These are phyloP conservation scores for Branchinecta lynchi DNA, from an alignment of 1,140 invertebrate species.

Conservation along the genomic window DNA sequence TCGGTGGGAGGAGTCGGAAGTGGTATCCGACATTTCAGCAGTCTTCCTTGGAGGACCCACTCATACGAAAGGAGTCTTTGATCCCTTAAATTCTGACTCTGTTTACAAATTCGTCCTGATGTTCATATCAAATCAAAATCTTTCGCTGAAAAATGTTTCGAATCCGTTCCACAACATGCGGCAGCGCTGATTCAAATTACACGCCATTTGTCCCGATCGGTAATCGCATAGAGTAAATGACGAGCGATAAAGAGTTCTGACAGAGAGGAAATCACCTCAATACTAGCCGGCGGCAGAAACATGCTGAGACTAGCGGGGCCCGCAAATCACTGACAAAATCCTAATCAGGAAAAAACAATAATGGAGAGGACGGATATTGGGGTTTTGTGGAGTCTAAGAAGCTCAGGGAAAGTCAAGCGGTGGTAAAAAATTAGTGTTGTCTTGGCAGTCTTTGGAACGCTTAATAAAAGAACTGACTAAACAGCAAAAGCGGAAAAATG, in stretches of 20 bases:
- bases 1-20: too few species aligned
- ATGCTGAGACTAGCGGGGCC: background rate
- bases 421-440: too few species aligned
- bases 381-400: background rate
- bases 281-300: background rate
- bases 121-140: conserved; percentile 1
- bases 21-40: too few species aligned
- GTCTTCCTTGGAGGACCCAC: too few species aligned
- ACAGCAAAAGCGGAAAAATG: too few species aligned
- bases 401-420: too few species aligned
- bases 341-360: conserved; percentile 2
- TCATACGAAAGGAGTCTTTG: too few species aligned
- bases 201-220: background rate
- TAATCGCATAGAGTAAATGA: background rate
- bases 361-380: background rate
- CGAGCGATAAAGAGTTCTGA: background rate
- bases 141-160: conserved; percentile 3
- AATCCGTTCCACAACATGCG: background rate
- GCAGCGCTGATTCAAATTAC: background rate
- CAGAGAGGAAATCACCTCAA: background rate
- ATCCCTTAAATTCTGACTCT: too few species aligned
- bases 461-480: too few species aligned
- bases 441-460: too few species aligned
- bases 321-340: conserved; percentile 11
- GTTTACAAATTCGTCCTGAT: too few species aligned